Evolutionary conservation across 2,797 vertebrate genomes (phyloP).

Genomic region (Microctenopoma steveboyesi): DNA sequence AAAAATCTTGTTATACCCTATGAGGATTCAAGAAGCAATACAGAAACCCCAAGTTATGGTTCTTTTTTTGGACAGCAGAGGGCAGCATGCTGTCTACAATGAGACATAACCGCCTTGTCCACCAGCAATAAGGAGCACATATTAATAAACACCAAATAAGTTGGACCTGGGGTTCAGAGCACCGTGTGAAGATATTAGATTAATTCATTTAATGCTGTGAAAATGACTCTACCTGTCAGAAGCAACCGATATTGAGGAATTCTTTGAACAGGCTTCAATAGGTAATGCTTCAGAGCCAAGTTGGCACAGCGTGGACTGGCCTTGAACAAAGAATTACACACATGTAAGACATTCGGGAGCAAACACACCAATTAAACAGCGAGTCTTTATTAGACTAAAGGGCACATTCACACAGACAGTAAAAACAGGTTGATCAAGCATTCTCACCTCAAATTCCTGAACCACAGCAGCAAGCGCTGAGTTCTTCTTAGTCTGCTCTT

Average conservation of each 20-base stretch:
- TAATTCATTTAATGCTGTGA: not conserved
- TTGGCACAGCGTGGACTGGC: conserved; percentile 92
- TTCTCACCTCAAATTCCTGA: conserved; percentile 92
- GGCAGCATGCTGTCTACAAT: conserved; percentile 46
- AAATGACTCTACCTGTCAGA: conserved; percentile 86
- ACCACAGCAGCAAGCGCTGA: conserved; percentile 87
- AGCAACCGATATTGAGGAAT: conserved; percentile 97
- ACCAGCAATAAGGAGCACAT: not conserved
- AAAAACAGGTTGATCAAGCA: conserved; percentile 63
- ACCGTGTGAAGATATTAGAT: not conserved
- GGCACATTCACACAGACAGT: not conserved
- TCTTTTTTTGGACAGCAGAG: conserved; percentile 51
- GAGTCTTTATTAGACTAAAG: not conserved
- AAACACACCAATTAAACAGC: conserved; percentile 27
- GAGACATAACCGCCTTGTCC: not conserved
- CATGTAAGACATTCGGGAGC: conserved; percentile 6
- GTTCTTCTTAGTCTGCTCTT: conserved; percentile 95
- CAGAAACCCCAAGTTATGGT: not conserved
- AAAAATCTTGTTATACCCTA: conserved; percentile 55
- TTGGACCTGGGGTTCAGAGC: not conserved
- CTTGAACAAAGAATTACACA: conserved; percentile 75
- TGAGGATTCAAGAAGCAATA: conserved; percentile 14
- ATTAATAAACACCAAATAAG: not conserved
- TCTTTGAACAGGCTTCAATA: conserved; percentile 97
- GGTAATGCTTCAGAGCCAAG: conserved; percentile 94